phyloP scores from a whole-genome alignment of 2,797 vertebrate species.

The Acrocephalus scirpaceus region DNA sequence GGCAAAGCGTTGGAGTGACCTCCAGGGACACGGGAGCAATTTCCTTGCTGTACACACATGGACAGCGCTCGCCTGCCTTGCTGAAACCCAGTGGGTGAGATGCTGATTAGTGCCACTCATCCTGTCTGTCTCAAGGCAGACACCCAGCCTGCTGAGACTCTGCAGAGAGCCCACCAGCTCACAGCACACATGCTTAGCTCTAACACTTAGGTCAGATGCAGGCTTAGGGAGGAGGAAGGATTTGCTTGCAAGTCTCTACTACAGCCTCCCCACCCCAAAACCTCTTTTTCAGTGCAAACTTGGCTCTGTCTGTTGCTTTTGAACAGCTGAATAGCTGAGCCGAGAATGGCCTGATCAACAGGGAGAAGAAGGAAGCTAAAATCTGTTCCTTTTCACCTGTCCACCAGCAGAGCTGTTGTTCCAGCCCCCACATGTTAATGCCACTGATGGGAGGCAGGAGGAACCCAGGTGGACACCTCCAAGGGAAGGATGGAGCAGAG shows the following conservation, averaged over 20 bases:
- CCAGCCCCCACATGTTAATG: neutral
- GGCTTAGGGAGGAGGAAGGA: neutral
- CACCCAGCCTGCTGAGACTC: neutral
- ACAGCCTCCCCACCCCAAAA: neutral
- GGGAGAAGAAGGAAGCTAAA: neutral
- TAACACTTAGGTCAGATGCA: neutral
- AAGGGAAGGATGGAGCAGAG: neutral
- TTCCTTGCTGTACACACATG: neutral
- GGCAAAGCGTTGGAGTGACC: neutral
- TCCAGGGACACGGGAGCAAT: neutral
- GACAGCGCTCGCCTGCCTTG: neutral
- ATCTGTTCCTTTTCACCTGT: neutral
- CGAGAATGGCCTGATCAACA: neutral
- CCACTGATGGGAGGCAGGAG: neutral
- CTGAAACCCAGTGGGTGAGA: neutral
- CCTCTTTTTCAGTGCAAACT: neutral
- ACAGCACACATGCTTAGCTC: fast-evolving
- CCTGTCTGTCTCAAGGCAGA: neutral
- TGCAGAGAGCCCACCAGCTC: neutral
- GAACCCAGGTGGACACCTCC: neutral
- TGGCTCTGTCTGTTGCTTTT: neutral
- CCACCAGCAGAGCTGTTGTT: neutral
- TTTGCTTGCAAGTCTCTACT: neutral
- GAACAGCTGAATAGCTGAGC: neutral
- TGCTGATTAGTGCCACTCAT: neutral